These are phyloP conservation scores for Apodemia mormo DNA, from an alignment of 2,888 invertebrate species.

Conservation along the genomic window DNA sequence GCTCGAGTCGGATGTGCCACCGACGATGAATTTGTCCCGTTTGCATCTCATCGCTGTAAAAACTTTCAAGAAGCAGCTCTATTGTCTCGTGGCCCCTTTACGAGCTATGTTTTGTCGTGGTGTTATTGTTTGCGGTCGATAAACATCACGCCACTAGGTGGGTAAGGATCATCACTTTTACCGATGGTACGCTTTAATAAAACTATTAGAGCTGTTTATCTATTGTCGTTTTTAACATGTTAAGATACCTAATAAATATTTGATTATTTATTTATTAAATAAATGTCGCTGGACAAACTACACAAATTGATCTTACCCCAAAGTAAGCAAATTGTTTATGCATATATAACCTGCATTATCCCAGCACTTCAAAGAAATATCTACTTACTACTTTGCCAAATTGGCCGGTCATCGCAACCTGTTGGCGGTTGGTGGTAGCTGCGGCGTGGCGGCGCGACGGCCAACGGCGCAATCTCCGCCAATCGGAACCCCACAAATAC, in stretches of 20 bases:
- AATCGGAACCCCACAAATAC: too few species aligned
- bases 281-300: too few species aligned
- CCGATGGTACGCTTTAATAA: slow-evolving; percentile 68
- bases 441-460: too few species aligned
- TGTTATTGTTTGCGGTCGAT: slow-evolving; percentile 81
- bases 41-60: slow-evolving; percentile 74
- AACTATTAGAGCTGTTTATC: slow-evolving; percentile 65
- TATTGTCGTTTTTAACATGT: slow-evolving; percentile 60
- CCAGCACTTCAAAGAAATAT: too few species aligned
- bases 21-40: slow-evolving; percentile 78
- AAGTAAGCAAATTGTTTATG: too few species aligned
- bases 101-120: slow-evolving; percentile 76
- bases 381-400: too few species aligned
- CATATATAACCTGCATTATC: too few species aligned
- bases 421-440: too few species aligned
- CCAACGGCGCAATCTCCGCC: too few species aligned
- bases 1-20: slow-evolving; percentile 78
- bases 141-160: slow-evolving; percentile 79
- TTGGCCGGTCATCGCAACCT: too few species aligned
- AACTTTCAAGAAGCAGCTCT: slow-evolving; percentile 71
- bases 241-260: slow-evolving; percentile 33
- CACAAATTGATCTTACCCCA: too few species aligned
- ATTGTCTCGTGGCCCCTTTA: slow-evolving; percentile 79
- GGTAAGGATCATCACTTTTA: slow-evolving; percentile 78
- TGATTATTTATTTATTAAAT: too few species aligned